Base-by-base conservation (phyloP, 2,888 invertebrate species). In the Lasioglossum malachurum region DNA sequence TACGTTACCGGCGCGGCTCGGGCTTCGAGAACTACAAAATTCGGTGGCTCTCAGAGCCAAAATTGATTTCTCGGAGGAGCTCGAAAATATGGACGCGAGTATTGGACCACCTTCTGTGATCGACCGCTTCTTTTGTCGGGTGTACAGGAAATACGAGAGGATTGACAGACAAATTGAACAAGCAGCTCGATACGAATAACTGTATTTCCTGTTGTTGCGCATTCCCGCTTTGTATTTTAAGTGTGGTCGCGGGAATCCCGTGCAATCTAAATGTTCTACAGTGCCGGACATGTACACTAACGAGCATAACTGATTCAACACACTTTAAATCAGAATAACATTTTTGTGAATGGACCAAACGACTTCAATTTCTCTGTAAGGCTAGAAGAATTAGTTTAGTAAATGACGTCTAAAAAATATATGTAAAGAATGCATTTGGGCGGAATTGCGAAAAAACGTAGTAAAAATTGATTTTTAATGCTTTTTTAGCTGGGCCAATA, bases 1-100 rank as follows among this genome's bases (percentile, higher is more conserved):
- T 78, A 83, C 31, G 78, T 57, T 73, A 64, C n/a, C 79, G 69
- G 27, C 49, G n/a, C 46, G 69, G 23, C 41, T 8, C 35, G 44
- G 44, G 46, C 35, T 41, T 19, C 3, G 38, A 3, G 1, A 38
- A 38, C 69, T 69, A 69, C 38, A 41, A 38, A 41, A 69, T 69
- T 69, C 38, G 69, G 23, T 12, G 69, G n/a, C 35, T 69, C 41
- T 69, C 69, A 41, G 4, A 38, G n/a, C 10, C 35, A 23, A 69
- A 69, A 69, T 69, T 69, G 69, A 69, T 69, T 69, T 38, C 23
- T 10, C 23, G 12, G 69, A 69, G 4, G 12, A 19, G 41, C n/a
- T n/a, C 69, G 12, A 41, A 69, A n/a, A 69, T 69, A 69, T n/a
- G n/a, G n/a, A 69, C 19, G 38, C 38, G 38, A 38, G n/a, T 1